Evolutionary conservation across 2,797 vertebrate species (phyloP).

Genomic region (Rhyacichthys aspro): DNA sequence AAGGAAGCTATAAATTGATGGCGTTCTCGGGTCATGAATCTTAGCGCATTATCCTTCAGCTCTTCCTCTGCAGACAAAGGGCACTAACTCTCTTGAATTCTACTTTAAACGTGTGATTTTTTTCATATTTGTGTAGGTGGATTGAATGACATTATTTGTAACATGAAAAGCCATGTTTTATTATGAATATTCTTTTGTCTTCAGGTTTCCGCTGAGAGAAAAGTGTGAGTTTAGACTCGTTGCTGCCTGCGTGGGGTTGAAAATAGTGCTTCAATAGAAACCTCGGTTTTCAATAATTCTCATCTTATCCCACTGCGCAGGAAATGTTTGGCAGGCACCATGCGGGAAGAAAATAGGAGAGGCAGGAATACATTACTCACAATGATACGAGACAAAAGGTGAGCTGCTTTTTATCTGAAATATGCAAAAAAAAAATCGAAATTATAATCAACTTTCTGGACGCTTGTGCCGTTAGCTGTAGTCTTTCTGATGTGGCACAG

Average conservation of each 20-base stretch:
- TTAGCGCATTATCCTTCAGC: background rate
- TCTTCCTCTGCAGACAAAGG: background rate
- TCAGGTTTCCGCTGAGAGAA: background rate
- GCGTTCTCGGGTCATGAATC: background rate
- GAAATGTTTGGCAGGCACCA: constrained; percentile 35
- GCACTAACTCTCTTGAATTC: background rate
- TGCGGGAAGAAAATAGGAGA: constrained; percentile 10
- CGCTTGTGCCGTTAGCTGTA: too few relatives aligned
- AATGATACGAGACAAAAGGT: constrained; percentile 40
- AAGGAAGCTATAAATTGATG: constrained; percentile 5
- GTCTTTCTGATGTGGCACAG: too few relatives aligned
- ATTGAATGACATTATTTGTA: background rate
- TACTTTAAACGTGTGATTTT: constrained; percentile 2
- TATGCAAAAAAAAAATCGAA: constrained; percentile 25
- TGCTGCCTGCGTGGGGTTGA: constrained; percentile 2
- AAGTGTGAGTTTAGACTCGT: constrained; percentile 14
- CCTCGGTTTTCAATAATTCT: constrained; percentile 28
- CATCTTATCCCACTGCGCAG: constrained; percentile 23
- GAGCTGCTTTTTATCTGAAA: constrained; percentile 36
- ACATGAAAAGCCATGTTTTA: background rate
- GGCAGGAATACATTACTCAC: constrained; percentile 33
- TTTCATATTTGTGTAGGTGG: background rate
- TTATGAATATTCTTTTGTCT: background rate
- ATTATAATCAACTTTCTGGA: constrained; percentile 20
- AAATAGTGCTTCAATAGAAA: background rate